Evolutionary conservation across 2,797 vertebrate genomes (phyloP).

Genomic region (Spinus pinus): DNA sequence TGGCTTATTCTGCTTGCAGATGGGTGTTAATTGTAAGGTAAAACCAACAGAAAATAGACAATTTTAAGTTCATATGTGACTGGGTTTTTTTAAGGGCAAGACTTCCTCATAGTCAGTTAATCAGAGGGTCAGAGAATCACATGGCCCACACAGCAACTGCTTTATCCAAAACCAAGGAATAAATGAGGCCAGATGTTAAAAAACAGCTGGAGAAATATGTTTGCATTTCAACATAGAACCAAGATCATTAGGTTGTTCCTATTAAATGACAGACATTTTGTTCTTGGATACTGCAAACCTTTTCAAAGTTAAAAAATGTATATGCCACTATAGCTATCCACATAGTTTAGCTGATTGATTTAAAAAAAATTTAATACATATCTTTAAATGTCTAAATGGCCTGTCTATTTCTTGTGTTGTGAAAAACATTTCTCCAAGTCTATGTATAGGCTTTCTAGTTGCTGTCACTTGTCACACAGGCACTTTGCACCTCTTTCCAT

Average conservation of each 20-base stretch:
- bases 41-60: background rate
- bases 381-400: background rate
- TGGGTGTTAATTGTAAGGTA: background rate
- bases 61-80: background rate
- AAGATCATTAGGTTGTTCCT: background rate
- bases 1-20: background rate
- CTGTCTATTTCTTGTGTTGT: background rate
- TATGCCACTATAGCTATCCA: background rate
- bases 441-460: background rate
- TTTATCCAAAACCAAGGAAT: background rate
- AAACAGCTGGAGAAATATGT: background rate
- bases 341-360: background rate
- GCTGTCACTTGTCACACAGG: fast-evolving
- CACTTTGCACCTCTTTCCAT: background rate
- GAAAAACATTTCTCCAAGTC: background rate
- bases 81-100: background rate
- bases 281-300: background rate
- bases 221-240: background rate
- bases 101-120: background rate
- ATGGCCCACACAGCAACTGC: background rate
- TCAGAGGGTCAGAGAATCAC: background rate
- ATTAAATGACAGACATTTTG: background rate
- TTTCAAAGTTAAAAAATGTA: background rate
- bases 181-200: background rate
- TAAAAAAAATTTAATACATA: background rate